Evolutionary conservation across 1,140 invertebrate genomes (phyloP).

Genomic region (Pinna nobilis): DNA sequence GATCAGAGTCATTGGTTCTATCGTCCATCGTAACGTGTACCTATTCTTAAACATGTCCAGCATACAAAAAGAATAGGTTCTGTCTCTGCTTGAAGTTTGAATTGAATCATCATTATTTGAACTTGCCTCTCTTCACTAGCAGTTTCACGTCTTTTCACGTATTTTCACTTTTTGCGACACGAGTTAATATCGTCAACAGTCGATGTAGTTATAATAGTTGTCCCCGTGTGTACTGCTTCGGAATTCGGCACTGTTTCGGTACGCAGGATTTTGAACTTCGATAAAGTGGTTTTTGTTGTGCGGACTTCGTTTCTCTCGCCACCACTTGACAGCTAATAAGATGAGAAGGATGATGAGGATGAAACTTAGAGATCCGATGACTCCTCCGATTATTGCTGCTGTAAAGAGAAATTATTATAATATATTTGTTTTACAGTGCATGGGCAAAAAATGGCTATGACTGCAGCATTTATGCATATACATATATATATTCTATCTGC

Average conservation of each 20-base stretch:
- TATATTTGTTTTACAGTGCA: neutral
- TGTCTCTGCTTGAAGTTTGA: no score
- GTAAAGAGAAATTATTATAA: slow-evolving; percentile 25
- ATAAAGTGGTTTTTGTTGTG: slow-evolving; percentile 58
- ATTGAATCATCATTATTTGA: slow-evolving; percentile 12
- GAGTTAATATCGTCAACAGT: slow-evolving; percentile 15
- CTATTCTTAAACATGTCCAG: no score
- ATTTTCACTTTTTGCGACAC: slow-evolving; percentile 5
- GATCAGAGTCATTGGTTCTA: no score
- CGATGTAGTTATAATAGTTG: slow-evolving; percentile 43
- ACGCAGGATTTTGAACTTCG: slow-evolving; percentile 65
- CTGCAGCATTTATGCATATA: neutral
- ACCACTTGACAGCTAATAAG: slow-evolving; percentile 65
- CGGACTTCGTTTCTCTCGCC: slow-evolving; percentile 53
- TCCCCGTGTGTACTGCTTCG: slow-evolving; percentile 26
- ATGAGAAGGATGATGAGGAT: slow-evolving; percentile 62
- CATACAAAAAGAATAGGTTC: no score
- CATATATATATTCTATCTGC: neutral
- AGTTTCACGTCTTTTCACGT: no score
- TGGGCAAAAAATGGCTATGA: neutral
- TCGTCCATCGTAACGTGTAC: no score
- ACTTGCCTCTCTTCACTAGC: no score
- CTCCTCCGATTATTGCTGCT: slow-evolving; percentile 70
- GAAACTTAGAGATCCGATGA: slow-evolving; percentile 66
- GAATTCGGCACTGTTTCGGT: slow-evolving; percentile 60